Evolutionary conservation across 2,888 invertebrate species (phyloP).

Genomic region (Coenonympha arcania): DNA sequence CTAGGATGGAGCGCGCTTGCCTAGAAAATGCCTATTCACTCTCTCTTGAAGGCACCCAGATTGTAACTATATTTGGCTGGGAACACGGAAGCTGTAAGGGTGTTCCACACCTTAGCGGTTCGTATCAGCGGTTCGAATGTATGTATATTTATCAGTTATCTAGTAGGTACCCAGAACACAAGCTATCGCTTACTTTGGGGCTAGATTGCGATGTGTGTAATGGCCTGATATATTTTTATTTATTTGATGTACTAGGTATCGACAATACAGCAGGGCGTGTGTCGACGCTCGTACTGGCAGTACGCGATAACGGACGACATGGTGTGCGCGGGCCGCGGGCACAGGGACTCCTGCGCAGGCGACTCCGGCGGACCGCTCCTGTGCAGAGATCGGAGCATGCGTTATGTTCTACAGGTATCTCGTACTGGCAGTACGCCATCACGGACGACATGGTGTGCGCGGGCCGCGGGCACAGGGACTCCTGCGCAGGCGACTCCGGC

Average conservation of each 20-base stretch:
- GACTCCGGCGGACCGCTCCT: conserved; percentile 78
- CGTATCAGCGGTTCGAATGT: no score
- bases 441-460: conserved; percentile 96
- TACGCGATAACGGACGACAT: conserved; percentile 91
- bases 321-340: conserved; percentile 94
- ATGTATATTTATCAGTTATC: no score
- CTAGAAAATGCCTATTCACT: no score
- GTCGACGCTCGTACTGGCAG: conserved; percentile 86
- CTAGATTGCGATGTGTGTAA: no score
- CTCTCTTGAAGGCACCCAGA: no score
- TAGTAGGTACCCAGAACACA: no score
- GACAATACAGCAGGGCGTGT: conserved; percentile 84
- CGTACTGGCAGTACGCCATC: conserved; percentile 89
- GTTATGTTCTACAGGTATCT: conserved; percentile 76
- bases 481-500: conserved; percentile 89
- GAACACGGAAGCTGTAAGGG: no score
- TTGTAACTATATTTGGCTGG: no score
- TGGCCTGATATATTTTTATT: no score
- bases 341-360: conserved; percentile 92
- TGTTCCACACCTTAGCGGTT: no score
- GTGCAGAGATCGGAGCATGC: conserved; percentile 75
- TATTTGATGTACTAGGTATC: conserved; percentile 77
- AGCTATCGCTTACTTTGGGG: no score
- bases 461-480: conserved; percentile 89
- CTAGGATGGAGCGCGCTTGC: no score